phyloP scores from a whole-genome alignment of 23 tunicate species.

The Trididemnum miniatum region DNA sequence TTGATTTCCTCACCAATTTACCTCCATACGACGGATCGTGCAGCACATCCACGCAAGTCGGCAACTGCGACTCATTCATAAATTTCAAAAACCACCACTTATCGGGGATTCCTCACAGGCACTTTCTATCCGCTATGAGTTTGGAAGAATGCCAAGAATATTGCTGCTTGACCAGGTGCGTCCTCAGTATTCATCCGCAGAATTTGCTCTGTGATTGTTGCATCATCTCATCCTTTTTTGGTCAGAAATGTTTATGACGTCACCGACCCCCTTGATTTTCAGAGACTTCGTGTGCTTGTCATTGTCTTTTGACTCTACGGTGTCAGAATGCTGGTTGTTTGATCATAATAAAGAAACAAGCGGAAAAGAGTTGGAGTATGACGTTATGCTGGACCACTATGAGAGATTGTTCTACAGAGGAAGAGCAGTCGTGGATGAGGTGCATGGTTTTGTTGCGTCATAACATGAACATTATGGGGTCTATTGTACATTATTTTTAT shows the following conservation, averaged over 20 bases:
- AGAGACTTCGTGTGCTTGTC: conserved; percentile 94
- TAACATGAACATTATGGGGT: too few relatives aligned
- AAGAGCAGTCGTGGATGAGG: conserved; percentile 93
- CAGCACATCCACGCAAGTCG: conserved; percentile 43
- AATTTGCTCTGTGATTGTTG: too few relatives aligned
- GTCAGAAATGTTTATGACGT: too few relatives aligned
- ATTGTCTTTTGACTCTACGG: conserved; percentile 33
- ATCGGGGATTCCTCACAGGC: not conserved
- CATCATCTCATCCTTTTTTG: too few relatives aligned
- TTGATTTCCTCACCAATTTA: conserved; percentile 62
- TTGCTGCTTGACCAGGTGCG: conserved; percentile 80
- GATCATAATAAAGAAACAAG: conserved; percentile 49
- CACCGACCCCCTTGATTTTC: not conserved
- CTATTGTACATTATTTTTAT: too few relatives aligned
- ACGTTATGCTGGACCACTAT: conserved; percentile 18
- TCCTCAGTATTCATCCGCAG: too few relatives aligned
- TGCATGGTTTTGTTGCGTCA: too few relatives aligned
- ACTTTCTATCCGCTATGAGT: conserved; percentile 16
- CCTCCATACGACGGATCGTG: conserved; percentile 87
- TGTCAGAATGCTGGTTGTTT: conserved; percentile 63
- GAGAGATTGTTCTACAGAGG: conserved; percentile 83
- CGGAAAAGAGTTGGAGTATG: conserved; percentile 7
- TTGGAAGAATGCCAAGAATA: conserved; percentile 53
- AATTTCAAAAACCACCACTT: conserved; percentile 19
- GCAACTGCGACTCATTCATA: conserved; percentile 52